These are phyloP conservation scores for Anhinga anhinga DNA, from an alignment of 2,113 vertebrate species.

Conservation along the genomic window DNA sequence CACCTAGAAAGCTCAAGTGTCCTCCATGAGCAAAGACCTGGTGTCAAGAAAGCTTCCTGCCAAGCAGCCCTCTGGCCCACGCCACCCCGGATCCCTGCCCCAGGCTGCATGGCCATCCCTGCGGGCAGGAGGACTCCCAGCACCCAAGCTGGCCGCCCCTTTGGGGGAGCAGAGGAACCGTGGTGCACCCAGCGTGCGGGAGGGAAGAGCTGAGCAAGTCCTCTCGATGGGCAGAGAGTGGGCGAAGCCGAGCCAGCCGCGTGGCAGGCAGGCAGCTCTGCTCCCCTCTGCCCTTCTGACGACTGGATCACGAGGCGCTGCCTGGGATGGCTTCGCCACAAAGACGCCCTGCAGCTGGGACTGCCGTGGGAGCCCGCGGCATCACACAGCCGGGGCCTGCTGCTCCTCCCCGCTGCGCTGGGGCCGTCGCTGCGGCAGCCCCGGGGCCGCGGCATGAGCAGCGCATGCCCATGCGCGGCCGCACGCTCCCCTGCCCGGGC, in stretches of 20 bases:
- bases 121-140: not conserved
- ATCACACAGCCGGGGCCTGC: not conserved
- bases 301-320: accelerated
- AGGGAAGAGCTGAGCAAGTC: not conserved
- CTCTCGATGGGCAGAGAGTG: not conserved
- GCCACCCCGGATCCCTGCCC: not conserved
- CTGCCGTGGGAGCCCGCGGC: accelerated
- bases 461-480: accelerated
- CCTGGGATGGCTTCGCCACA: accelerated
- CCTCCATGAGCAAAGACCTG: not conserved
- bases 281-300: not conserved
- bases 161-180: not conserved
- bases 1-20: not conserved
- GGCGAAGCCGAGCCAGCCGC: not conserved
- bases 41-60: conserved; percentile 8
- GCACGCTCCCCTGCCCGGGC: accelerated
- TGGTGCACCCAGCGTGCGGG: accelerated
- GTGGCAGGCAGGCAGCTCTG: too few species aligned
- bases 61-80: not conserved
- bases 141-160: not conserved
- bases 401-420: not conserved
- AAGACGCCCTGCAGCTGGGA: not conserved
- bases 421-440: not conserved
- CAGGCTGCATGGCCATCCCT: accelerated
- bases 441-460: accelerated